Evolutionary conservation across 2,888 invertebrate genomes (phyloP), one percentile per base, ranked within the genome.

Genomic region (Ophioninae sp.): DNA sequence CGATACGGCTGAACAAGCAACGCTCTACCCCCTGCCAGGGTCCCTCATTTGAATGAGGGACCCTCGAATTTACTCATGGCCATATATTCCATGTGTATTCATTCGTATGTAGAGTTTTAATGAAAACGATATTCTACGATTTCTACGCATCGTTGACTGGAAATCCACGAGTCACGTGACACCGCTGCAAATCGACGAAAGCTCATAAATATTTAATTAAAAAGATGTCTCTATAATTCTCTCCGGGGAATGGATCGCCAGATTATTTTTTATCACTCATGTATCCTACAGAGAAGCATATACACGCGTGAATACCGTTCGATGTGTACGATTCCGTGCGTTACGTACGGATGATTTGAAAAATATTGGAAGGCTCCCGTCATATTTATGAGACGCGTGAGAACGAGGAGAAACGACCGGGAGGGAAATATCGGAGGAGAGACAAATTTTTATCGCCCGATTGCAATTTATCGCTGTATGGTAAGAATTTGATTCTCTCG

Each of bases 141-240:
- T 71, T 64, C 30, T 63, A 61, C 64, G 65, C 59, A 20, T 59
- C 22, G 74, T 56, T 63, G 39, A 44, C 37, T 64, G 77, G 58
- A 64, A 81, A 83, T 78, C 68, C 67, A 81, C 78, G 77, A 83
- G 75, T 71, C 78, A 58, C 67, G 23, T 71, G 59, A 74, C 68
- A 71, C 56, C 44, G 59, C 56, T 44, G 64, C 61, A 23, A 51
- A 69, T 78, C 83, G 83, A 83, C 83, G 81, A 83, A 83, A 78
- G 81, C 83, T 83, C 71, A 83, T 83, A 78, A 83, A 83, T 83
- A 83, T 81, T 83, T 81, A 81, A 83, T 78, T 71, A 41, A 74
- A 78, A 71, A 77, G 67, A 73, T 83, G 77, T 78, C 77, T 79
- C 58, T 74, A 78, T 78, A 78, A 83, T 68, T 75, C 81, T 78